These are phyloP conservation scores for Lanistes nyassanus DNA, from an alignment of 1,140 invertebrate species.

Conservation along the genomic window DNA sequence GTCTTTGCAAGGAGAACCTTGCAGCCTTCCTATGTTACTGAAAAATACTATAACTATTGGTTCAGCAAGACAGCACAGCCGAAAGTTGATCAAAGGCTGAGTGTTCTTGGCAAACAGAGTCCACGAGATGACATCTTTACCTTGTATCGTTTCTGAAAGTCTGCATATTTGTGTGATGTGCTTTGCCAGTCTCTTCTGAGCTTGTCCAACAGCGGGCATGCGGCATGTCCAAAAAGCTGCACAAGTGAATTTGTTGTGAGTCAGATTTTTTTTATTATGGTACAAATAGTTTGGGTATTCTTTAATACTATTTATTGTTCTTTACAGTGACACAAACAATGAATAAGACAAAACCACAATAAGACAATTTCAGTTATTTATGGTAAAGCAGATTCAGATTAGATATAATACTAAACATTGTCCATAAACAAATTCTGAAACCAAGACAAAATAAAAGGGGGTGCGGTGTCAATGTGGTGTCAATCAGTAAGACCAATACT, in stretches of 20 bases:
- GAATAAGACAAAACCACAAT: background rate
- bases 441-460: background rate
- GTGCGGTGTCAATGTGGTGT: background rate
- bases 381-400: background rate
- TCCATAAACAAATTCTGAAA: background rate
- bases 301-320: background rate
- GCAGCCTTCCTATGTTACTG: background rate
- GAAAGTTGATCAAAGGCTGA: background rate
- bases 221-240: slow-evolving; percentile 12
- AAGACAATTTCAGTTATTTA: background rate
- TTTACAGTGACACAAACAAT: background rate
- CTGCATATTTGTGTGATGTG: background rate
- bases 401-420: background rate
- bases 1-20: background rate
- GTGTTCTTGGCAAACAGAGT: background rate
- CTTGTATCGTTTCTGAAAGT: slow-evolving; percentile 3
- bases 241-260: background rate
- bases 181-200: background rate
- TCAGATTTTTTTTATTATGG: background rate
- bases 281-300: background rate
- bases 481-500: background rate
- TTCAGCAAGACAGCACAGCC: background rate
- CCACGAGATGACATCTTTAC: background rate
- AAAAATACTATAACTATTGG: background rate
- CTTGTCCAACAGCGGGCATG: background rate